Conservation (phyloP, 2,113 vertebrate species). For the Xiphorhynchus elegans region DNA sequence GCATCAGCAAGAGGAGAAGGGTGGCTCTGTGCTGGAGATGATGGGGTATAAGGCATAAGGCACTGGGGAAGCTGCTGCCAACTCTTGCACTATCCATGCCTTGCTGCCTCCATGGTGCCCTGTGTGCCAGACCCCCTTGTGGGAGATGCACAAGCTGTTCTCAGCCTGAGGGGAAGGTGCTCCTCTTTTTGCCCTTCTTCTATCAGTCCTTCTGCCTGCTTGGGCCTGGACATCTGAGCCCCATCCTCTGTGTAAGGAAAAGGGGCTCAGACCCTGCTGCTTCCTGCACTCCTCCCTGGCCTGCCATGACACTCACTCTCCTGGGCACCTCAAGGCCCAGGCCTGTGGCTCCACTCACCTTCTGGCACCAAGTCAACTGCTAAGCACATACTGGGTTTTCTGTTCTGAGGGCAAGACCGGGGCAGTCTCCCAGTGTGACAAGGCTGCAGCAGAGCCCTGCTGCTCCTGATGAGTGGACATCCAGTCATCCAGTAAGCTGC, state of each 20-base stretch:
- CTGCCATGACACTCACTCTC: neutral
- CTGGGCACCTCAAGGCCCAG: neutral
- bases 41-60: neutral
- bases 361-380: neutral
- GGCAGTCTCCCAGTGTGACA: neutral
- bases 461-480: neutral
- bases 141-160: neutral
- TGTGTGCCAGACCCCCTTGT: neutral
- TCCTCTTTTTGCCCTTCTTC: neutral
- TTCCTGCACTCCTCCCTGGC: accelerated
- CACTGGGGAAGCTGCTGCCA: neutral
- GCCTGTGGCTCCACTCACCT: accelerated
- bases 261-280: neutral
- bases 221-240: accelerated
- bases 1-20: neutral
- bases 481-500: neutral
- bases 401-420: neutral
- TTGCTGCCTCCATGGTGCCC: neutral
- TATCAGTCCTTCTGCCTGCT: neutral
- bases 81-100: neutral
- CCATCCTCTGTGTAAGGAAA: neutral
- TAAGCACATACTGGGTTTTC: neutral
- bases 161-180: neutral
- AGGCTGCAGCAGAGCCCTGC: neutral
- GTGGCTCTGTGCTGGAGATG: neutral